Conservation (phyloP, 2,113 vertebrate genomes). For the Onychostruthus taczanowskii region DNA sequence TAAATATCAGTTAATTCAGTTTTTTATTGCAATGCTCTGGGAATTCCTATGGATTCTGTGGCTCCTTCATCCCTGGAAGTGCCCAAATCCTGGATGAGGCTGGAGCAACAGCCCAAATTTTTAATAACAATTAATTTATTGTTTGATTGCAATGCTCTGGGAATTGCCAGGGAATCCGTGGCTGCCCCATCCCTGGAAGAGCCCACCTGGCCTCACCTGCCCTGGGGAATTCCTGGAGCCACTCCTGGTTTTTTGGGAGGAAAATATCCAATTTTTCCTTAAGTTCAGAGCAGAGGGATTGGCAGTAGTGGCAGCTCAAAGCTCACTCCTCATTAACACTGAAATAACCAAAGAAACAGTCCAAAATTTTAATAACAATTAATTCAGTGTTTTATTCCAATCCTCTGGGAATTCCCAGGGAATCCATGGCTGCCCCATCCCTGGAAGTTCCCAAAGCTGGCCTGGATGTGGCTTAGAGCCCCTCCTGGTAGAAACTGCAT, state of each 20-base stretch:
- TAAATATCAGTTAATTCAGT: no score
- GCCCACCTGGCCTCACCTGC: slow-evolving; percentile 18
- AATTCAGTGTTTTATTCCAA: neutral
- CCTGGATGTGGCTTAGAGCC: no score
- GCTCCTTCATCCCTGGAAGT: neutral
- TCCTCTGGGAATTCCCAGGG: no score
- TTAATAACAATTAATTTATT: no score
- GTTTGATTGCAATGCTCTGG: neutral
- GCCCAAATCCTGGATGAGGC: no score
- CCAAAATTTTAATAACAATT: no score
- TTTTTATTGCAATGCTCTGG: neutral
- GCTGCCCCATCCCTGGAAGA: neutral
- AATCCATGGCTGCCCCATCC: no score
- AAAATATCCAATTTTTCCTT: neutral
- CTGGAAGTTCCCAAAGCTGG: no score
- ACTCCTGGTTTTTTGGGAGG: slow-evolving; percentile 43
- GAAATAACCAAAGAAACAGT: neutral
- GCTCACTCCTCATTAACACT: rapidly evolving
- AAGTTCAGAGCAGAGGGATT: no score
- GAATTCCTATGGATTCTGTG: neutral
- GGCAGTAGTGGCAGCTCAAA: neutral
- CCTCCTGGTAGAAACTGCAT: no score
- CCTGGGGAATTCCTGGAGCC: slow-evolving; percentile 80
- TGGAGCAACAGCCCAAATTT: no score
- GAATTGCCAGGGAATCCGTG: neutral